Base-by-base conservation (phyloP, 2,113 vertebrate species). In the Xiphorhynchus elegans region DNA sequence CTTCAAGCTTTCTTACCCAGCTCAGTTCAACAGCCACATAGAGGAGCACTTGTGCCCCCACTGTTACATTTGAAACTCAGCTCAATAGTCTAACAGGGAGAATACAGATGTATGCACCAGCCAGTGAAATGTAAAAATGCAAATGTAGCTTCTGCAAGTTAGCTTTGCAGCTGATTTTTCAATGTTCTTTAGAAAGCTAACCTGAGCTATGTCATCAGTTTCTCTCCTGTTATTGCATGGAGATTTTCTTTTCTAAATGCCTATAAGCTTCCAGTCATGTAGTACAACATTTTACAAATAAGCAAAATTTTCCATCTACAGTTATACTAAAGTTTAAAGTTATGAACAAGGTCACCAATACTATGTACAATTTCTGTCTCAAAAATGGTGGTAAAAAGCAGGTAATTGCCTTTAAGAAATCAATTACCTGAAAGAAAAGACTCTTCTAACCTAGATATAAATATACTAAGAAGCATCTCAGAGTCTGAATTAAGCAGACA, bases 401-500 rank as follows among this genome's bases (percentile, higher is more conserved):
- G 46, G 25, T 58, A 92, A 92, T 83, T 92, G 23, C 37, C 67
- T 93, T 76, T 33, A 92, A 55, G 42, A 82, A 88, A 90, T 90
- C 28, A 84, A n/a, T 91, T 94, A 60, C 62, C 63, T 83, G 46
- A 91, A 93, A 81, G 35, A 63, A 77, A 94, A 81, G 7, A 40
- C 59, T 63, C 73, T 64, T 92, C 64, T 87, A 87, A 82, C 20
- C 29, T 24, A 91, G 92, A 82, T 62, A 93, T 92, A 95, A 90
- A 90, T 94, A 93, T 18, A 90, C 85, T 69, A 49, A 93, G 82
- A 83, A 93, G 17, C 56, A 95, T 63, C 76, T 87, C 47, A 40
- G 83, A 87, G 52, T 78, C 93, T 87, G 89, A 91, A 68, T 92
- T 90, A 84, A 90, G 64, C 12, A 89, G 93, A 87, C 73, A 89